A percentile compares a stretch with the other conserved stretches of the same genome.
Conservation (phyloP, 2,888 invertebrate genomes). For the Hydriomena furcata region DNA sequence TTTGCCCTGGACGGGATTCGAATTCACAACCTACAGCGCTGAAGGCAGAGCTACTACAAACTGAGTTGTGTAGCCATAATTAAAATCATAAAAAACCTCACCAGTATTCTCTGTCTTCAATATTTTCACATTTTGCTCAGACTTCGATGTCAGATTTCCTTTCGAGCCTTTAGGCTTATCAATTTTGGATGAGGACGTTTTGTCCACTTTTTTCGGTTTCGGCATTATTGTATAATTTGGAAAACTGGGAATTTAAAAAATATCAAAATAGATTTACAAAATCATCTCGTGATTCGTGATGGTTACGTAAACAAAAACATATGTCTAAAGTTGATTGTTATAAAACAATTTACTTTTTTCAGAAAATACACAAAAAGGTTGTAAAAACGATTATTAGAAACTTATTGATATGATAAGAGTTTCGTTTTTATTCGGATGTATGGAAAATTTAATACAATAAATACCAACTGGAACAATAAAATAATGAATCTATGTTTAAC, state of each 20-base stretch:
- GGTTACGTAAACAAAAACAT: slow-evolving; percentile 10
- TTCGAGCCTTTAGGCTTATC: slow-evolving; percentile 38
- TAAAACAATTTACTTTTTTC: too few relatives aligned
- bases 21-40: too few relatives aligned
- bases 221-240: slow-evolving; percentile 41
- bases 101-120: slow-evolving; percentile 41
- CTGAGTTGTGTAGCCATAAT: too few relatives aligned
- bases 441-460: too few relatives aligned
- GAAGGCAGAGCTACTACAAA: too few relatives aligned
- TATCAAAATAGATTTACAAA: slow-evolving; percentile 13
- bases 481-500: too few relatives aligned
- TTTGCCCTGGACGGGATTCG: too few relatives aligned
- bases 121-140: slow-evolving; percentile 54
- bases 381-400: too few relatives aligned
- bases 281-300: neutral
- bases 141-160: slow-evolving; percentile 39
- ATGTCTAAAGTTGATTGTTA: slow-evolving; percentile 1
- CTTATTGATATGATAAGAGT: too few relatives aligned
- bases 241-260: slow-evolving; percentile 36
- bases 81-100: slow-evolving; percentile 23
- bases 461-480: too few relatives aligned
- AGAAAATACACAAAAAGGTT: too few relatives aligned
- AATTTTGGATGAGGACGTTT: slow-evolving; percentile 31
- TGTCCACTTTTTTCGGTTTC: slow-evolving; percentile 31
- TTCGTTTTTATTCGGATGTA: too few relatives aligned